Evolutionary conservation across 2,888 invertebrate species (phyloP), one percentile per base, ranked within the genome.

Genomic region (Xanthostigma xanthostigma): DNA sequence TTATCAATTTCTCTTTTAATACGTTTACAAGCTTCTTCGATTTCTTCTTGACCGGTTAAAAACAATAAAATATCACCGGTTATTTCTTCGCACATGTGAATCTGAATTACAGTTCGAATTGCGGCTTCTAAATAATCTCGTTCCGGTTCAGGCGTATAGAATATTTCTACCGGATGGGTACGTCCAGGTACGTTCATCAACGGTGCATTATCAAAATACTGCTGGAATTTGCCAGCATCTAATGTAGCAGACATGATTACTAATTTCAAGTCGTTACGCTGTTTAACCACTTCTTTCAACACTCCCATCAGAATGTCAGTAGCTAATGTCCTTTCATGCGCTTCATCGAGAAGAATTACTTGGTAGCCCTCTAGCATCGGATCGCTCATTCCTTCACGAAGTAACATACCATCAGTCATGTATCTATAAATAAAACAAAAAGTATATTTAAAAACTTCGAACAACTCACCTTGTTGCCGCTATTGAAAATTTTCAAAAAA

Each of bases 231-330:
- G 6, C 97, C 98, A 43, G 98, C 97, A 67, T 99, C 98, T 35
- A 99, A 71, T 0, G 98, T 99, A 1, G 98, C 98, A 52, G 95
- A 95, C 98, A 99, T 99, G 60, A 99, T 90, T 52, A 99, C 93
- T 49, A 99, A 74, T 67, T 98, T 98, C 49, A 99, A 73, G 66
- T 98, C 97, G 0, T 76, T 69, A 27, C 98, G 75, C 59, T 96
- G 94, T 55, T 87, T 89, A 9, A 89, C 89, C 0, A 98, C 95
- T 71, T 99, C 97, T 66, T 98, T 96, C 0, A 94, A 68, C 0
- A 99, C 91, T 38, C 98, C 98, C 98, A 99, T 99, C 1, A 99
- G 72, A 48, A 99, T 94, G 64, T 99, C 98, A 0, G 98, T 99
- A 0, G 97, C 95, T 39, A 99, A 69, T 0, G 98, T 98, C 58